Conservation (phyloP, 2,113 vertebrate species). For the Beaufortia kweichowensis region DNA sequence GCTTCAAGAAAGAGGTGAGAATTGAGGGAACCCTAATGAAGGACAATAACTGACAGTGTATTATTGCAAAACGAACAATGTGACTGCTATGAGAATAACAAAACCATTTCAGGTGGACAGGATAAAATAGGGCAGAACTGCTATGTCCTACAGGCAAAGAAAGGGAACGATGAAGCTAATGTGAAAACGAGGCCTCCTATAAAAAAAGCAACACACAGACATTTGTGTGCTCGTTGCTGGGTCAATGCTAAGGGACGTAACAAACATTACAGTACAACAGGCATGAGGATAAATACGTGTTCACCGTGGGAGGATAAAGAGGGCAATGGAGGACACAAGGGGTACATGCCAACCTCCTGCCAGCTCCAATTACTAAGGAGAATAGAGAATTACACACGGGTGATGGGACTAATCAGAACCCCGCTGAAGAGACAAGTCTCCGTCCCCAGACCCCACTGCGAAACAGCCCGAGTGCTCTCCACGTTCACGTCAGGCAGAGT, state of each 20-base stretch:
- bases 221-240: not conserved
- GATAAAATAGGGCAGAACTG: not conserved
- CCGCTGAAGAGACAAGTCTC: slow-evolving; percentile 69
- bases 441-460: slow-evolving; percentile 59
- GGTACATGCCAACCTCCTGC: slow-evolving; percentile 71
- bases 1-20: slow-evolving; percentile 22
- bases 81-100: slow-evolving; percentile 1
- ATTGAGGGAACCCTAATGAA: not conserved
- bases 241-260: not conserved
- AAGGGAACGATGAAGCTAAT: not conserved
- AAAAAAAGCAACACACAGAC: not conserved
- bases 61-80: not conserved
- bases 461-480: slow-evolving; percentile 65
- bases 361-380: slow-evolving; percentile 74
- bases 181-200: slow-evolving; percentile 3
- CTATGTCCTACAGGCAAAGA: not conserved
- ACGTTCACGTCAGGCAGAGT: slow-evolving; percentile 58
- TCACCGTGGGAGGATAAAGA: slow-evolving; percentile 53
- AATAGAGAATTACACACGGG: slow-evolving; percentile 68
- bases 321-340: slow-evolving; percentile 55
- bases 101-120: slow-evolving; percentile 7
- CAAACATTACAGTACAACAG: slow-evolving; percentile 7
- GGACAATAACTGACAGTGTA: not conserved
- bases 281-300: slow-evolving; percentile 51
- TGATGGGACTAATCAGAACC: slow-evolving; percentile 71